Base-by-base conservation (phyloP, 2,888 invertebrate species). In the Timandra comae region DNA sequence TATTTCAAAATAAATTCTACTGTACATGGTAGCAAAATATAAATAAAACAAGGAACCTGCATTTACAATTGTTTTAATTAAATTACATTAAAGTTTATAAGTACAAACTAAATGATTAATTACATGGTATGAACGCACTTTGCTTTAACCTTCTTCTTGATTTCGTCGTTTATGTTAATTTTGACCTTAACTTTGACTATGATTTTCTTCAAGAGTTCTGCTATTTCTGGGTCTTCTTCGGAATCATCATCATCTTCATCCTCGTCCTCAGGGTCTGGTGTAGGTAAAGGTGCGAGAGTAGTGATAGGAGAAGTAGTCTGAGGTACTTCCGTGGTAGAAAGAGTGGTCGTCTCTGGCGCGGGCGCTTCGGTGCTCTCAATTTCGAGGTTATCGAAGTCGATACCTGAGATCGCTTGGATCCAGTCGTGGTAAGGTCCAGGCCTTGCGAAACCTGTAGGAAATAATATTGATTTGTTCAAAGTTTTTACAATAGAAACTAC, bases 391-490 rank as follows among this genome's bases (percentile, higher is more conserved):
- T 80, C 76, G 27, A 81, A 82, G 39, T 82, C 73, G 9, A 82
- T 51, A 1, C 76, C 77, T 2, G 74, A 64, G 3, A 76, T 36
- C 24, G 69, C 39, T 12, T 49, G 41, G 31, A 75, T 61, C 85
- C 85, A 86, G 9, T 48, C 22, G 2, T 61, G 68, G 69, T 77
- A 86, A 1, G 79, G 79, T 12, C 76, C 81, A 1, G 81, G 60
- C 1, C 84, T 73, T 8, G 66, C 60, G 48, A 84, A 85, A 44
- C 77, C 85, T 80, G n/a, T n/a, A n/a, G n/a, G n/a, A n/a, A n/a
- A n/a, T n/a, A n/a, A n/a, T n/a, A n/a, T n/a, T n/a, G n/a, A n/a
- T n/a, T n/a, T n/a, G n/a, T n/a, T n/a, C n/a, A n/a, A n/a, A n/a
- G n/a, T n/a, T n/a, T n/a, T n/a, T n/a, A n/a, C n/a, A n/a, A n/a